These are phyloP conservation scores for Atrina japonica DNA, from an alignment of 2,888 invertebrate genomes.

Conservation along the genomic window DNA sequence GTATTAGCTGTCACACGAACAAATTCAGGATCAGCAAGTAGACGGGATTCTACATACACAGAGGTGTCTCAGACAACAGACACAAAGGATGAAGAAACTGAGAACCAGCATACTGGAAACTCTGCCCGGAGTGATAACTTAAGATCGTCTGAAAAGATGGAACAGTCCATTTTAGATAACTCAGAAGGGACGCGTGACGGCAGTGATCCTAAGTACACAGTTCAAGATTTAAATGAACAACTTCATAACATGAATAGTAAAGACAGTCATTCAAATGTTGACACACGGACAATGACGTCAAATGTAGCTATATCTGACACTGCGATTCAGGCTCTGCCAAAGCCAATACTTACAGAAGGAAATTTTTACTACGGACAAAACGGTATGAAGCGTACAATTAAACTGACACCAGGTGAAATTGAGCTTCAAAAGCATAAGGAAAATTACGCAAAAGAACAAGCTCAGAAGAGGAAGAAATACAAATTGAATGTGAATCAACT, in stretches of 20 bases:
- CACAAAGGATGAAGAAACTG: conserved; percentile 5
- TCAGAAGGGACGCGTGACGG: not conserved
- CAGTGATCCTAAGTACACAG: conserved; percentile 18
- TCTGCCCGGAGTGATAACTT: conserved; percentile 22
- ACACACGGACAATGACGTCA: conserved; percentile 18
- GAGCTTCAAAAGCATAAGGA: conserved; percentile 59
- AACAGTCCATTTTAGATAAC: conserved; percentile 3
- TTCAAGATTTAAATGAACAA: conserved; percentile 59
- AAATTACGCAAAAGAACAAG: conserved; percentile 54
- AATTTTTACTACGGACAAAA: conserved; percentile 50
- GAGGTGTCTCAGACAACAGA: not conserved
- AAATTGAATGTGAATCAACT: conserved; percentile 68
- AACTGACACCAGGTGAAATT: conserved; percentile 61
- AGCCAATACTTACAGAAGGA: conserved; percentile 55
- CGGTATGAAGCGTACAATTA: conserved; percentile 54
- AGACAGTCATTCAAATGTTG: conserved; percentile 8
- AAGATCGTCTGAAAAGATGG: conserved; percentile 2
- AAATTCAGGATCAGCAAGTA: conserved; percentile 38
- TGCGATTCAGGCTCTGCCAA: conserved; percentile 23
- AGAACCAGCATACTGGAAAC: conserved; percentile 31
- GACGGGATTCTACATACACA: not conserved
- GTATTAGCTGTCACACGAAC: conserved; percentile 57
- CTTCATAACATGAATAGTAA: not conserved
- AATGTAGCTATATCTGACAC: conserved; percentile 4
- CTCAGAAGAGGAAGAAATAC: conserved; percentile 56